Percentiles rank a stretch among this genome's conserved stretches.
phyloP scores from a whole-genome alignment of 2,797 vertebrate species.

The Poeciliopsis presidionis region DNA sequence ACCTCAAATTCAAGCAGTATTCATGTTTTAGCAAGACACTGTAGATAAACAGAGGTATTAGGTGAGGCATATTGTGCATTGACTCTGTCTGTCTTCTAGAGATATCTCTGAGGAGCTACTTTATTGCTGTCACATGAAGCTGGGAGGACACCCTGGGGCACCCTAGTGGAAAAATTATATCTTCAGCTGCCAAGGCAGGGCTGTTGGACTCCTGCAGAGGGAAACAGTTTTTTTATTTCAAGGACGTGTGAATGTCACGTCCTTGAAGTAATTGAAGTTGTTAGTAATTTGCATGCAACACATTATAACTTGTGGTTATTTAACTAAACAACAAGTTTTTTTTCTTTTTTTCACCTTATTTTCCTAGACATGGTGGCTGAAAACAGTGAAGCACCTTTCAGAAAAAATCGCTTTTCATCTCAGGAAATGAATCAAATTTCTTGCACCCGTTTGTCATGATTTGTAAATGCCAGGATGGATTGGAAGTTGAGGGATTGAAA shows the following conservation, averaged over 20 bases:
- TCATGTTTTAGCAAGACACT: background rate
- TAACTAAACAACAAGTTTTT: background rate
- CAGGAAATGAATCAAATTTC: constrained; percentile 14
- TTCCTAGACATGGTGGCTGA: constrained; percentile 4
- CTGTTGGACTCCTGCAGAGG: background rate
- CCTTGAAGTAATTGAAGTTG: no score
- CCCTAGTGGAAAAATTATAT: background rate
- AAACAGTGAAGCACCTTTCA: background rate
- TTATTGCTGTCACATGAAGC: constrained; percentile 4
- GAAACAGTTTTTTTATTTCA: background rate
- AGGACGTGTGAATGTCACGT: constrained; percentile 13
- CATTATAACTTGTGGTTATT: background rate
- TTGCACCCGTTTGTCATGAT: constrained; percentile 16
- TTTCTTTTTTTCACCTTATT: background rate
- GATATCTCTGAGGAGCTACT: background rate
- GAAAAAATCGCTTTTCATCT: constrained; percentile 8
- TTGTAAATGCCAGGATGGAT: constrained; percentile 35
- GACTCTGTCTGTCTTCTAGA: background rate
- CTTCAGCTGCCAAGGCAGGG: constrained; percentile 4
- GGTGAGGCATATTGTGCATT: background rate
- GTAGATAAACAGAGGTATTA: background rate
- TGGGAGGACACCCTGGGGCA: constrained; percentile 13
- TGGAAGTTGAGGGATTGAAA: constrained; percentile 17
- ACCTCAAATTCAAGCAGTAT: background rate
- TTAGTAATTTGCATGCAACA: background rate